Base-by-base conservation (phyloP, 2,113 vertebrate species). In the Otus sunia region DNA sequence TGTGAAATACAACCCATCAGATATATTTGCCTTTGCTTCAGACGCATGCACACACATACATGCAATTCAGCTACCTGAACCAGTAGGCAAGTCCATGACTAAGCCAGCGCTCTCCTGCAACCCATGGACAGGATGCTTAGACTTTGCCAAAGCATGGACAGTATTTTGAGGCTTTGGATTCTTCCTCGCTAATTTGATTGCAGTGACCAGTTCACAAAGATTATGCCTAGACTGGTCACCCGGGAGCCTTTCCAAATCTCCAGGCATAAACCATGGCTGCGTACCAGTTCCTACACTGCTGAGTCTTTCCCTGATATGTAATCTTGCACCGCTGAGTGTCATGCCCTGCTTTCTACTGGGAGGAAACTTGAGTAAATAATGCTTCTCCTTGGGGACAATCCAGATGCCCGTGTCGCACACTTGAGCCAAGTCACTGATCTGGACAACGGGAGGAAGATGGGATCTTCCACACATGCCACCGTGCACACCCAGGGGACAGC, bases 381-480 rank as follows among this genome's bases (percentile, higher is more conserved):
- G 5, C 49, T 93, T 67, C 52, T 58, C 30, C 30, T 2, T 23
- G 14, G 30, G 22, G 17, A 37, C 5, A 16, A 41, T 58, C 21
- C 47, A 71, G 13, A 12, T 18, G 18, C 11, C 60, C 43, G 20
- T 5, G 0, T 0, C 0, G 41, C 39, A 49, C 10, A 11, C 19
- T 10, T 45, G 16, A 21, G 26, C 19, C 39, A 60, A 49, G 12
- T 11, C 13, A 25, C 5, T 32, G 45, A 9, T 21, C 23, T 64
- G 55, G 19, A 9, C 10, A 56, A 11, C 0, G 1, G 11, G 15
- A 69, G 5, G 14, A 77, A 59, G 49, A 30, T 23, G 27, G 32
- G 6, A 10, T 36, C 18, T 60, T 73, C 15, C 17, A 9, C 0
- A 1, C 5, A 11, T 1, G 1, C 36, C 20, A 12, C 5, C 0